These are phyloP conservation scores for Cygnus atratus DNA, from an alignment of 2,113 vertebrate genomes.

Conservation along the genomic window DNA sequence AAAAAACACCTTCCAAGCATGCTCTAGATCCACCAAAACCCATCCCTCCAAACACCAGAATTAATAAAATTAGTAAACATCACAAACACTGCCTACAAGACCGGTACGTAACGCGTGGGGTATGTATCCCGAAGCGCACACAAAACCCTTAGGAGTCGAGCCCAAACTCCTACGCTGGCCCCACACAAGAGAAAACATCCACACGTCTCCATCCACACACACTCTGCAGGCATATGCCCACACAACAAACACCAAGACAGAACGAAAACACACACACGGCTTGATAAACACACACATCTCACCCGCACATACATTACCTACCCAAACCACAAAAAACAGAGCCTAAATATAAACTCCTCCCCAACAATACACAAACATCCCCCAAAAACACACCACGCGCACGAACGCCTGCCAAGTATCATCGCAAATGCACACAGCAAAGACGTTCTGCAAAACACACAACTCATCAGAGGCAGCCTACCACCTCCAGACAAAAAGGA, in stretches of 20 bases:
- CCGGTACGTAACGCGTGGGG: not conserved
- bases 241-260: conserved; percentile 42
- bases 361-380: conserved; percentile 64
- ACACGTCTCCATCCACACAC: not conserved
- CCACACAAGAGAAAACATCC: conserved; percentile 19
- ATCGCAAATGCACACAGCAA: conserved; percentile 46
- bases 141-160: conserved; percentile 40
- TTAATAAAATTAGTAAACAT: not conserved
- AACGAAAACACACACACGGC: conserved; percentile 13
- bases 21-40: not conserved
- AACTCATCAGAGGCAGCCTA: not conserved
- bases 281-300: conserved; percentile 43
- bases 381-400: conserved; percentile 33
- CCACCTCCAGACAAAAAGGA: not conserved
- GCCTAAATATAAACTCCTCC: conserved; percentile 70
- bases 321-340: conserved; percentile 65
- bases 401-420: not conserved
- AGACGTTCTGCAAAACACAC: conserved; percentile 34
- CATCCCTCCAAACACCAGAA: not conserved
- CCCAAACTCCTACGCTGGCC: conserved; percentile 43
- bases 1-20: not conserved
- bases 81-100: not conserved
- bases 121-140: conserved; percentile 8
- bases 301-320: conserved; percentile 34
- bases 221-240: not conserved